Base-by-base conservation (phyloP, 2,888 invertebrate species). In the Catocala fraxini region DNA sequence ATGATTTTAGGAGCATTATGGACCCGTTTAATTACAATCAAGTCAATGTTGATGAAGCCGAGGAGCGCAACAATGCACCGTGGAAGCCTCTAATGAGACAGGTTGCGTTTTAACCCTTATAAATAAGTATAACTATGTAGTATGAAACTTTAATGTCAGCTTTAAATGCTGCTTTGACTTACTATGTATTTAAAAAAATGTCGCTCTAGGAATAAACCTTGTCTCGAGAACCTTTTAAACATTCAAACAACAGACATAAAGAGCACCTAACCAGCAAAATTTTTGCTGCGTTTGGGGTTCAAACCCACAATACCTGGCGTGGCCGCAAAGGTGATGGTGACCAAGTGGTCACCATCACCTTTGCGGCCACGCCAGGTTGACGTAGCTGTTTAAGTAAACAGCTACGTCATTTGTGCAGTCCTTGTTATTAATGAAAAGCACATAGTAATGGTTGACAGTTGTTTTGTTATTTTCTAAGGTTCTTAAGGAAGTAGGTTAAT, bases 81-180 rank as follows among this genome's bases (percentile, higher is more conserved):
- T 63, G 61, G 61, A 66, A 61, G 51, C 65, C 58, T 52, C 55
- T 75, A 66, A 56, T 75, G 56, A 68, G 73, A 68, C 56, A 59
- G 63, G 59, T 70, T 47, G 42, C 7, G 13, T 54, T 53, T 54
- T 51, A 43, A n/a, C 7, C 25, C 4, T 25, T 25, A 25, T 56
- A 11, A 9, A 13, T 0, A 35, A 56, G 52, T 57, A n/a, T 46
- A 47, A 45, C 47, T 51, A 4, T 45, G 47, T 42, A 33, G 12
- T 35, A 35, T 45, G 3, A 41, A 52, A 55, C 34, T 34, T 34
- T 15, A 25, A 47, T 35, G 39, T 7, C 13, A 5, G 46, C 12
- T 12, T 45, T 12, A 54, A 45, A 11, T 35, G n/a, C 7, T 7
- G 35, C 4, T 35, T n/a, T n/a, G n/a, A n/a, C n/a, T n/a, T n/a